Conservation (phyloP, 2,113 vertebrate genomes). For the Tachysurus vachellii region DNA sequence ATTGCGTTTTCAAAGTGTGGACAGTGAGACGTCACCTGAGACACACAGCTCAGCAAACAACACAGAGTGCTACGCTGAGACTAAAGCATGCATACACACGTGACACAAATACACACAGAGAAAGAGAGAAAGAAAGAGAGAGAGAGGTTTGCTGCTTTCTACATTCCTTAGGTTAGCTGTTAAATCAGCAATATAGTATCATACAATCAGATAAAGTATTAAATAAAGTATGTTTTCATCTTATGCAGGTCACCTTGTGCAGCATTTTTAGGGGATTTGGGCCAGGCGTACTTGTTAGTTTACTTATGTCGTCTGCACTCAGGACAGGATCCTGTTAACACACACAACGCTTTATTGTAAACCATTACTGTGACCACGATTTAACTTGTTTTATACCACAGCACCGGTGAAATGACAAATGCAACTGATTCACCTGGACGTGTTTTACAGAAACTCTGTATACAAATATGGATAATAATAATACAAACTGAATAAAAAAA, state of each 20-base stretch:
- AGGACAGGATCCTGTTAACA: constrained; percentile 74
- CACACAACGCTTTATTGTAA: constrained; percentile 1
- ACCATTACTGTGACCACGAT: background rate
- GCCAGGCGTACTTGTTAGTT: constrained; percentile 49
- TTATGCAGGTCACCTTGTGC: constrained; percentile 63
- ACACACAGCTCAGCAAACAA: constrained; percentile 74
- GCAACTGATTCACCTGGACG: background rate
- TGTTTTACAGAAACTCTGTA: background rate
- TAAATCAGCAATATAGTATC: background rate
- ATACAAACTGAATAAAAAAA: background rate
- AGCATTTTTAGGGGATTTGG: constrained; percentile 62
- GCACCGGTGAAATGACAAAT: background rate
- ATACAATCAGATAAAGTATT: background rate
- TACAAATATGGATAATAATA: background rate
- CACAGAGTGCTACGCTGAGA: constrained; percentile 71
- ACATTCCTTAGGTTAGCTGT: background rate
- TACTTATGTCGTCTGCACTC: constrained; percentile 65
- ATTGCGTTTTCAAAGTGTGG: constrained; percentile 70
- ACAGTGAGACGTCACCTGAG: constrained; percentile 69
- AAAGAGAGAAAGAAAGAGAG: background rate
- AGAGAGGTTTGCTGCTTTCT: background rate
- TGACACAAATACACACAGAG: background rate
- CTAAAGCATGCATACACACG: constrained; percentile 55
- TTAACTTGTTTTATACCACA: background rate
- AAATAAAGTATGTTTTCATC: background rate